These are phyloP conservation scores for Conchocele bisecta DNA, from an alignment of 2,888 invertebrate species.

Conservation along the genomic window DNA sequence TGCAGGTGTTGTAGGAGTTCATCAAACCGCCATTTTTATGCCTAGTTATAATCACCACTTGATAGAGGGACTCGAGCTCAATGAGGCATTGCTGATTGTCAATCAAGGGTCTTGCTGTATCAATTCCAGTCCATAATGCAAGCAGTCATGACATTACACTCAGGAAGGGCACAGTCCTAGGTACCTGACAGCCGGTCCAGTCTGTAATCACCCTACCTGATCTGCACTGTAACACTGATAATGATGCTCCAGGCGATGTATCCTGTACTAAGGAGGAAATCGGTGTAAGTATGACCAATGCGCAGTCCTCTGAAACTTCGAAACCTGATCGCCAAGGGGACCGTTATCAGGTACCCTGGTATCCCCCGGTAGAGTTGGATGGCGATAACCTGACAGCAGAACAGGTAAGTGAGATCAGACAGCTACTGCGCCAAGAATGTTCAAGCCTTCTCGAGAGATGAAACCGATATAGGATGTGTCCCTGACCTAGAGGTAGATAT, in stretches of 20 bases:
- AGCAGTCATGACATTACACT: conserved; percentile 7
- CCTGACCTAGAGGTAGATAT: conserved; percentile 46
- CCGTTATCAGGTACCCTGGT: background rate
- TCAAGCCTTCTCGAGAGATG: conserved; percentile 47
- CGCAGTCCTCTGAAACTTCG: too few relatives aligned
- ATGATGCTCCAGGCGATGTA: background rate
- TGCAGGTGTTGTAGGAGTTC: too few relatives aligned
- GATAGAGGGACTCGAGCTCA: background rate
- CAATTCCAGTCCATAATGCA: background rate
- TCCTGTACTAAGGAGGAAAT: background rate
- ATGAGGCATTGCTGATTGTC: conserved; percentile 2
- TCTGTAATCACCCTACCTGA: conserved; percentile 2
- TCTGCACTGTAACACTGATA: background rate
- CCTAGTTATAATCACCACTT: background rate
- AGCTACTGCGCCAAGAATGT: conserved; percentile 43
- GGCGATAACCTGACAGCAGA: conserved; percentile 25
- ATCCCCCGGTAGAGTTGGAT: background rate
- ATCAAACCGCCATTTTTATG: background rate
- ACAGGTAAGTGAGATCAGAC: conserved; percentile 19
- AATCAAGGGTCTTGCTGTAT: conserved; percentile 5
- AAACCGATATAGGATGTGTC: conserved; percentile 48
- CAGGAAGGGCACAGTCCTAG: background rate
- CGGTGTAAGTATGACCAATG: background rate
- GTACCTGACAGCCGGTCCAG: background rate
- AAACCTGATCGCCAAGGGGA: background rate